Conservation (phyloP, 2,797 vertebrate genomes). For the Pitangus sulphuratus region DNA sequence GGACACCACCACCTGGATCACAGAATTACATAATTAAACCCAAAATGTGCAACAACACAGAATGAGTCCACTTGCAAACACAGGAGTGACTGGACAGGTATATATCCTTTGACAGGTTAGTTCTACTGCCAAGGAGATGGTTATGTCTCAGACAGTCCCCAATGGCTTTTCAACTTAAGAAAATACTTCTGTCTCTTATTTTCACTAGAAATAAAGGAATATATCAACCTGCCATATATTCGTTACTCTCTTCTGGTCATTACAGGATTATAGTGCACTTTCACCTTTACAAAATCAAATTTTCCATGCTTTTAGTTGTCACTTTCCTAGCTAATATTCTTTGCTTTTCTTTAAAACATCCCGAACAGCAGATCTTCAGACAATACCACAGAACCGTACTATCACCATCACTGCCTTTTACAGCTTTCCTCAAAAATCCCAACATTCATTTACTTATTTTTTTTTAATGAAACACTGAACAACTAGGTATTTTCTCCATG, state of each 20-base stretch:
- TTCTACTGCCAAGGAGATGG: not conserved
- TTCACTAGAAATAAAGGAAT: not conserved
- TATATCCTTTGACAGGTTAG: not conserved
- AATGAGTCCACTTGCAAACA: not conserved
- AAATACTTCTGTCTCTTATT: not conserved
- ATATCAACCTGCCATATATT: not conserved
- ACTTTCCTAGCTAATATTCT: not conserved
- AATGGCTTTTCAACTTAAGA: not conserved
- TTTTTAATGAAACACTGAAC: not conserved
- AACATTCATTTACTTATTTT: not conserved
- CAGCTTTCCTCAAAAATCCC: not conserved
- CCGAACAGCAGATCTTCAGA: not conserved
- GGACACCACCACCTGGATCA: not conserved
- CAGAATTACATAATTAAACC: not conserved
- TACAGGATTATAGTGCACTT: rapidly evolving
- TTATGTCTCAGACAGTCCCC: not conserved
- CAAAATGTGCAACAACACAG: not conserved
- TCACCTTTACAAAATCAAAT: not conserved
- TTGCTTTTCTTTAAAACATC: not conserved
- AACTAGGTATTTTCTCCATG: not conserved
- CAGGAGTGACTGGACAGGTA: not conserved
- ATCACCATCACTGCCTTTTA: not conserved
- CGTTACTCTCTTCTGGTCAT: not conserved
- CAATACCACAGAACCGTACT: not conserved
- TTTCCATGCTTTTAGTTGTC: not conserved